phyloP scores from a whole-genome alignment of 1,140 invertebrate genomes.

The Listronotus oregonensis region DNA sequence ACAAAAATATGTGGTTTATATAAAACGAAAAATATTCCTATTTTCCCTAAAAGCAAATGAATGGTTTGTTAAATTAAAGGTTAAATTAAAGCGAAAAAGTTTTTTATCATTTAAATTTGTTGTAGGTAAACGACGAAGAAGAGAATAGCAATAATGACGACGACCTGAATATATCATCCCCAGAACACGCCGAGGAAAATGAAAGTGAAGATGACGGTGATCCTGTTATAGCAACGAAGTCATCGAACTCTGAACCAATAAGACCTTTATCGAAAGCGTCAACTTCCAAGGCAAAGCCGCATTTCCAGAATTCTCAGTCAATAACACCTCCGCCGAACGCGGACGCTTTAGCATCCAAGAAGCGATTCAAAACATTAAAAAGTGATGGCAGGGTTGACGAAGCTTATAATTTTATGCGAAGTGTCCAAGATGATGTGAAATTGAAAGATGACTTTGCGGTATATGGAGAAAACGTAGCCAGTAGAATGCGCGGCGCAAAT shows the following conservation, averaged over 20 bases:
- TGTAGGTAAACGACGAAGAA: constrained; percentile 13
- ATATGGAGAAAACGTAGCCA: constrained; percentile 11
- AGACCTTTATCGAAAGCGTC: constrained; percentile 19
- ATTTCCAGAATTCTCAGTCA: constrained; percentile 8
- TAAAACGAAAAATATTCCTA: no score
- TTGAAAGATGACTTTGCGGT: constrained; percentile 19
- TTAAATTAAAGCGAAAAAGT: constrained; percentile 4
- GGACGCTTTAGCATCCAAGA: constrained; percentile 9
- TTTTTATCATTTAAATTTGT: constrained; percentile 12
- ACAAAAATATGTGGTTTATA: no score
- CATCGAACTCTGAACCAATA: constrained; percentile 25
- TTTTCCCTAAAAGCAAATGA: no score
- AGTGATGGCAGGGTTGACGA: constrained; percentile 12
- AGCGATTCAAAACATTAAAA: constrained; percentile 8
- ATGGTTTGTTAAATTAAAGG: neutral
- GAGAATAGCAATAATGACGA: constrained; percentile 9
- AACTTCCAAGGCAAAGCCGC: no score
- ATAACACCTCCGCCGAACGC: constrained; percentile 15
- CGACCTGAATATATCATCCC: no score
- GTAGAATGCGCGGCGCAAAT: no score
- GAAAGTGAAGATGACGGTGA: no score
- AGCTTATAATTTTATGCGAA: constrained; percentile 25
- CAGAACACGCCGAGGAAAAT: no score
- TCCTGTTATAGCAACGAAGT: no score
- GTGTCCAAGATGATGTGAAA: constrained; percentile 23